Base-by-base conservation (phyloP, 2,113 vertebrate genomes). In the Colossoma macropomum region DNA sequence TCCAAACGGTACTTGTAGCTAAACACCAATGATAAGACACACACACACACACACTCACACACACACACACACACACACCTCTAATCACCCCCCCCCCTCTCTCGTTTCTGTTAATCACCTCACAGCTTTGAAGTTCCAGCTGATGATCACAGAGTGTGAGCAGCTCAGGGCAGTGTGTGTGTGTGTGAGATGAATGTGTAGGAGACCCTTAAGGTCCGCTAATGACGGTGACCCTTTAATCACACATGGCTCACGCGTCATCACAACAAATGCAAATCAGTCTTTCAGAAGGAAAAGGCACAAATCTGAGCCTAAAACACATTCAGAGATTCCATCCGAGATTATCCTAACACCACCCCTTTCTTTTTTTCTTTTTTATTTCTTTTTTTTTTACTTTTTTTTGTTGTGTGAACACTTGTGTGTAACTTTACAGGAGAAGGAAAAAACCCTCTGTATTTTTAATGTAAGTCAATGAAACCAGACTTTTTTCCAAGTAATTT, bases 11-110 rank as follows among this genome's bases (percentile, higher is more conserved):
- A 82, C 72, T 75, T 65, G 23, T 65, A 56, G 41, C 71, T 82
- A 76, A 76, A 76, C 60, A 76, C 72, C 73, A 76, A 52, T 82
- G 63, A 75, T 45, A 17, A 0, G 50, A 76, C 76, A 79, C 60
- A 52, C 48, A 79, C n/a, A 12, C 30, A 30, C 27, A 30, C 63
- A 30, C 63, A 30, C 63, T 15, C 63, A 38, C 66, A 38, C 66
- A 38, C 66, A 38, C 66, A 23, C 66, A 38, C 48, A 81, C 81
- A 86, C 85, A 84, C 89, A 84, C 82, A 79, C 86, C 88, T 88
- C 90, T 91, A 91, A 93, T 93, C 87, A 91, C 88, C 77, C 78
- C 27, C 82, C 38, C 63, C 56, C 54, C 38, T 74, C 59, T 54
- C 45, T 54, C 71, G 19, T 81, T 75, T 65, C 77, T 62, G 77